These are phyloP conservation scores for Blera fallax DNA, from an alignment of 2,888 invertebrate genomes.

Conservation along the genomic window DNA sequence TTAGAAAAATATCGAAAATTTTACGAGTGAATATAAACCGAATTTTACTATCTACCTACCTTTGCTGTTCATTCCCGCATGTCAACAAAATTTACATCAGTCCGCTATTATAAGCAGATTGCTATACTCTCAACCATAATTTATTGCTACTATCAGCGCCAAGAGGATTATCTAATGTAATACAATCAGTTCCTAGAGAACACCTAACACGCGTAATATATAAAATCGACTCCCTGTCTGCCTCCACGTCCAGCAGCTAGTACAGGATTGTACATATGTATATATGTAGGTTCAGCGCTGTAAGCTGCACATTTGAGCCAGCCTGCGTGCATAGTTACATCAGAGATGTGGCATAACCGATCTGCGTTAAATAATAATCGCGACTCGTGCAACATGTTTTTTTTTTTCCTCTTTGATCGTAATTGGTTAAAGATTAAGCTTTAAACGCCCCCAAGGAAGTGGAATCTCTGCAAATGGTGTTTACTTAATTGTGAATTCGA, in stretches of 20 bases:
- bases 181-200: constrained; percentile 15
- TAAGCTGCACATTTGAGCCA: constrained; percentile 9
- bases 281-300: constrained; percentile 15
- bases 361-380: constrained; percentile 29
- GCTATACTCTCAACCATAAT: background rate
- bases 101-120: background rate
- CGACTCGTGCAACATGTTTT: background rate
- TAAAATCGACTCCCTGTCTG: background rate
- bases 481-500: constrained; percentile 2
- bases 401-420: background rate
- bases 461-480: background rate
- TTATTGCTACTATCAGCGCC: constrained; percentile 23
- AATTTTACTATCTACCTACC: background rate
- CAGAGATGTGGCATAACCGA: constrained; percentile 18
- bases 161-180: constrained; percentile 23
- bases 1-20: background rate
- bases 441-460: constrained; percentile 30
- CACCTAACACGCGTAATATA: background rate
- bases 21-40: constrained; percentile 9
- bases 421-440: background rate
- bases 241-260: background rate
- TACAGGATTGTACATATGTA: constrained; percentile 24
- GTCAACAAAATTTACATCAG: constrained; percentile 24
- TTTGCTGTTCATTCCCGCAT: background rate
- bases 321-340: constrained; percentile 9